Percentiles rank a stretch among this genome's conserved stretches.
Evolutionary conservation across 1,140 invertebrate species (phyloP).

Genomic region (Aphaenogaster rudis): DNA sequence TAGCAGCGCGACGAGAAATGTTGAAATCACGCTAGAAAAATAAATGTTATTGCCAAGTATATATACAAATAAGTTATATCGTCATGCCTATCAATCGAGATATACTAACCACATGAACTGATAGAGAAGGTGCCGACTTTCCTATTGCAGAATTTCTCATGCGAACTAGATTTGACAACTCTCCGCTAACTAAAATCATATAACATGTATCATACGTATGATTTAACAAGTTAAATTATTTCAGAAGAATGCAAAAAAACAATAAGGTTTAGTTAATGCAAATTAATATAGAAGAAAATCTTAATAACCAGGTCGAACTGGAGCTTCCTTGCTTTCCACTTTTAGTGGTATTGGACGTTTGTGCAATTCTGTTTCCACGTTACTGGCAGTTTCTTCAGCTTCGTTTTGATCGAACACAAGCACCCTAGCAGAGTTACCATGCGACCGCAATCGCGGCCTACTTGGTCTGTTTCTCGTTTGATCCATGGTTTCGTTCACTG

Average conservation of each 20-base stretch:
- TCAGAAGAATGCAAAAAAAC: background rate
- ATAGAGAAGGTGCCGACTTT: conserved; percentile 96
- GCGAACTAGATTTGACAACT: conserved; percentile 93
- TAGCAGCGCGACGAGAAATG: conserved; percentile 85
- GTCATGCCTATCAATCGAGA: background rate
- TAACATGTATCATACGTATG: background rate
- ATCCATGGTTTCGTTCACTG: conserved; percentile 79
- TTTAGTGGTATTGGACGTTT: conserved; percentile 75
- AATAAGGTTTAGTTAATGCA: background rate
- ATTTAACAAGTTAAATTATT: background rate
- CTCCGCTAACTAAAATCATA: conserved; percentile 83
- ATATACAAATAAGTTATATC: background rate
- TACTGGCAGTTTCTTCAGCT: conserved; percentile 78
- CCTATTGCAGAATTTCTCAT: conserved; percentile 96
- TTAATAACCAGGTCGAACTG: conserved; percentile 82
- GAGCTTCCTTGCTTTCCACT: conserved; percentile 85
- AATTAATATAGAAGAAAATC: conserved; percentile 29
- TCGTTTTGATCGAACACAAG: conserved; percentile 87
- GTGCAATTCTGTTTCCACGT: conserved; percentile 74
- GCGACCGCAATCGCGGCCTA: conserved; percentile 85
- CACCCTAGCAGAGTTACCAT: conserved; percentile 88
- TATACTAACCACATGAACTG: conserved; percentile 92
- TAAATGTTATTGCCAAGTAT: conserved; percentile 26
- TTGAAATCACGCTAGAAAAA: conserved; percentile 88
- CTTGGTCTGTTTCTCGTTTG: conserved; percentile 84